Conservation (phyloP, 2,888 invertebrate species). For the Unio pictorum region DNA sequence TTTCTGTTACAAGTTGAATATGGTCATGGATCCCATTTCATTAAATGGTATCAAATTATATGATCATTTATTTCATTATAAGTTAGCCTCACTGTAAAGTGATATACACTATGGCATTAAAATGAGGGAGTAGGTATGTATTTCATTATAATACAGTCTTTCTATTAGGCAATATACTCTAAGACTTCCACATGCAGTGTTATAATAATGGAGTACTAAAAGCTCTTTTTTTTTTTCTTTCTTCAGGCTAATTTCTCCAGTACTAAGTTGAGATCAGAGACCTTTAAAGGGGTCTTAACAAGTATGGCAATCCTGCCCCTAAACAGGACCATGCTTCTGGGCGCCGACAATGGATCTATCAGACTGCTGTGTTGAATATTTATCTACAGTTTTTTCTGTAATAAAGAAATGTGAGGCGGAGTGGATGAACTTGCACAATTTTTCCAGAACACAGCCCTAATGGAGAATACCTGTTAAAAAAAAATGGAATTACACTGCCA, state of each 20-base stretch:
- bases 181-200: background rate
- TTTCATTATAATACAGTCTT: background rate
- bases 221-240: constrained; percentile 11
- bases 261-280: constrained; percentile 87
- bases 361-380: constrained; percentile 65
- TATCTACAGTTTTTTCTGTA: background rate
- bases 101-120: background rate
- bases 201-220: background rate
- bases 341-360: constrained; percentile 89
- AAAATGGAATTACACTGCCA: too few species aligned
- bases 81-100: background rate
- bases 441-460: too few species aligned
- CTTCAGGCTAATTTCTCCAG: constrained; percentile 82
- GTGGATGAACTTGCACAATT: too few species aligned
- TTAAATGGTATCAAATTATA: background rate
- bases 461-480: too few species aligned
- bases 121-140: background rate
- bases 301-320: constrained; percentile 91
- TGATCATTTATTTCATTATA: background rate
- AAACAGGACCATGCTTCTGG: constrained; percentile 89
- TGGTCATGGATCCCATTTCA: background rate
- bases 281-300: constrained; percentile 92
- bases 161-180: background rate
- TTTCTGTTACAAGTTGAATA: too few species aligned
- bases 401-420: background rate